Evolutionary conservation across 2,888 invertebrate genomes (phyloP).

Genomic region (Philonicus albiceps): DNA sequence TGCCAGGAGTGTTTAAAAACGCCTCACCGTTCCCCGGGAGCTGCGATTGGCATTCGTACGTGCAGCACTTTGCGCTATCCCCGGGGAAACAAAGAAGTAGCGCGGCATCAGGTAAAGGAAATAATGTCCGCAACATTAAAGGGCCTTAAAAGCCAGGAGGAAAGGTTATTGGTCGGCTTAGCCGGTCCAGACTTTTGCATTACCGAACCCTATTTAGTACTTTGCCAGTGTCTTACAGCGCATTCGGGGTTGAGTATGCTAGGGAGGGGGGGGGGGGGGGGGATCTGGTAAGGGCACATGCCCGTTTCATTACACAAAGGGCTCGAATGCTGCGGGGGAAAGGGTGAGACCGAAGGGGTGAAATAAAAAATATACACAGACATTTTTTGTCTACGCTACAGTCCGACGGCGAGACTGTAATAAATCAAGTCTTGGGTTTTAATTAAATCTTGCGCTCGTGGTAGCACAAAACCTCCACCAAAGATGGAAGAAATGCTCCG

Average conservation of each 20-base stretch:
- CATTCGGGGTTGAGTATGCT: background rate
- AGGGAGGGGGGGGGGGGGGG: background rate
- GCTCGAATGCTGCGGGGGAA: background rate
- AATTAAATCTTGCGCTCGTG: conserved; percentile 65
- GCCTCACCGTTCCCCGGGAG: background rate
- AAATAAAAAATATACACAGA: conserved; percentile 14
- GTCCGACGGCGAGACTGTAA: conserved; percentile 52
- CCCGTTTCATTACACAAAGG: conserved; percentile 32
- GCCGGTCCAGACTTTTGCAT: conserved; percentile 35
- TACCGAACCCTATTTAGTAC: conserved; percentile 42
- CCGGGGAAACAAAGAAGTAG: background rate
- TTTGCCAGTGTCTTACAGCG: conserved; percentile 28
- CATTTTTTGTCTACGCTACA: conserved; percentile 23
- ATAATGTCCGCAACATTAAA: conserved; percentile 47
- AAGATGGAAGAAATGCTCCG: conserved; percentile 35
- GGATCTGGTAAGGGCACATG: background rate
- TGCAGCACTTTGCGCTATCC: background rate
- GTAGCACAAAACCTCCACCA: conserved; percentile 52
- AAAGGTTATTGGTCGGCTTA: conserved; percentile 41
- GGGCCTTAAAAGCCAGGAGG: conserved; percentile 38
- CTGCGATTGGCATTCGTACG: conserved; percentile 29
- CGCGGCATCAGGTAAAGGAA: conserved; percentile 38
- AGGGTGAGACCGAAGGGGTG: background rate
- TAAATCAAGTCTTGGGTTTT: conserved; percentile 65
- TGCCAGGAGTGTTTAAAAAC: conserved; percentile 21